Conservation (phyloP, 2,888 invertebrate genomes). For the Capitulum mitella region DNA sequence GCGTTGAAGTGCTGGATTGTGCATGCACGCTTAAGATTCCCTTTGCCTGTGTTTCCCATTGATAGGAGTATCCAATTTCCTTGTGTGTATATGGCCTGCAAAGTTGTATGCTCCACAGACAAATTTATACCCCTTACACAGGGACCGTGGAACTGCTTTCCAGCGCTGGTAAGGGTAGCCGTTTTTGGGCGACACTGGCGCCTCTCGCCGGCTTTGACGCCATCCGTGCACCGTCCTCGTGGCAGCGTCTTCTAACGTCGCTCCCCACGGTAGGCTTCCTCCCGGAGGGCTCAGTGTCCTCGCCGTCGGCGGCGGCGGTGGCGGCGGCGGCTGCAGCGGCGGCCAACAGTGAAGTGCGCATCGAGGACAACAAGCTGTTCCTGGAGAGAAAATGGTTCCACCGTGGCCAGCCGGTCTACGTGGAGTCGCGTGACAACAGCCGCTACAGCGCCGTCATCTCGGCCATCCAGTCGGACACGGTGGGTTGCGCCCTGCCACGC, state of each 20-base stretch:
- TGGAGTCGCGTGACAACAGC: slow-evolving; percentile 77
- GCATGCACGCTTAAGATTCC: too few relatives aligned
- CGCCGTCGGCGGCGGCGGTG: background rate
- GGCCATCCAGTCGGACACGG: slow-evolving; percentile 82
- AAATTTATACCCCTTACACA: too few relatives aligned
- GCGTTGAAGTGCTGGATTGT: too few relatives aligned
- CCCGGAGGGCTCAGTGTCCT: background rate
- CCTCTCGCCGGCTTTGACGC: too few relatives aligned
- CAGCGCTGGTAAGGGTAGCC: too few relatives aligned
- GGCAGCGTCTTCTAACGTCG: background rate
- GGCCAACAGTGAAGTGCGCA: slow-evolving; percentile 64
- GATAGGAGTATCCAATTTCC: too few relatives aligned
- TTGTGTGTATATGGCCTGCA: too few relatives aligned
- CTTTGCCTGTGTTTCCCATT: too few relatives aligned
- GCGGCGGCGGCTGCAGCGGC: slow-evolving; percentile 30
- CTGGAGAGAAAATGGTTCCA: slow-evolving; percentile 94
- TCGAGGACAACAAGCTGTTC: slow-evolving; percentile 88
- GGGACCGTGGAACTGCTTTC: too few relatives aligned
- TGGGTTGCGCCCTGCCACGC: slow-evolving; percentile 45
- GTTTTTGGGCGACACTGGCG: too few relatives aligned
- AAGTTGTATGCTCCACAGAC: too few relatives aligned
- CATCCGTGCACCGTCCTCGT: too few relatives aligned
- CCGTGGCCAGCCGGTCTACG: slow-evolving; percentile 83
- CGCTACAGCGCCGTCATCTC: slow-evolving; percentile 84
- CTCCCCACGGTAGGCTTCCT: background rate